Conservation (phyloP, 2,888 invertebrate species). For the Ptychoptera contaminata region DNA sequence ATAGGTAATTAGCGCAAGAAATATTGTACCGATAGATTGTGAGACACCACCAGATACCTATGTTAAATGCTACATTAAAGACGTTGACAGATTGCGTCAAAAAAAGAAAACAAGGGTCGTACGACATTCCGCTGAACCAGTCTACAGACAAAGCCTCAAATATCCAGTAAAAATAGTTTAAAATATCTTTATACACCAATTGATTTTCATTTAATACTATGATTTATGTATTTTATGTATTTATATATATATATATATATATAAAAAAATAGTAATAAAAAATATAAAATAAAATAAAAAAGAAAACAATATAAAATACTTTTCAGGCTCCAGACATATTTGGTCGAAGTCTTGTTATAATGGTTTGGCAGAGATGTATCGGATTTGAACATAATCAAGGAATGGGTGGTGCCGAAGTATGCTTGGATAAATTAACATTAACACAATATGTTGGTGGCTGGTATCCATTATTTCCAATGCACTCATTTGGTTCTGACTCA, state of each 20-base stretch:
- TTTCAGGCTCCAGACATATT: conserved; percentile 52
- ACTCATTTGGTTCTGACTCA: conserved; percentile 52
- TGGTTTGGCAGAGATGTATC: conserved; percentile 84
- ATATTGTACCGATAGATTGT: conserved; percentile 49
- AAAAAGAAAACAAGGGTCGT: conserved; percentile 82
- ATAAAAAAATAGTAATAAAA: no score
- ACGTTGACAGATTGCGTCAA: conserved; percentile 75
- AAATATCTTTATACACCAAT: background rate
- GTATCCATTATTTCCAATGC: conserved; percentile 84
- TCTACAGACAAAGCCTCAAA: conserved; percentile 75
- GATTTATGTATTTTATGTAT: background rate
- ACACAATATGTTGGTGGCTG: conserved; percentile 72
- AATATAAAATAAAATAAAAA: background rate
- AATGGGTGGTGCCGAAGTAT: conserved; percentile 74
- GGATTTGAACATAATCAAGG: conserved; percentile 72
- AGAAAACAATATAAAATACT: no score
- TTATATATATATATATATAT: no score
- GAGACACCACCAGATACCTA: conserved; percentile 76
- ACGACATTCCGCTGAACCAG: conserved; percentile 66
- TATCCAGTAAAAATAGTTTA: conserved; percentile 41
- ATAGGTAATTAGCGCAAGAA: conserved; percentile 49
- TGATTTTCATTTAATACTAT: background rate
- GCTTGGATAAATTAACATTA: conserved; percentile 64
- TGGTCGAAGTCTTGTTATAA: conserved; percentile 70
- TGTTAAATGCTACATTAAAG: conserved; percentile 83